Base-by-base conservation (phyloP, 2,888 invertebrate genomes). In the Gari tellinella region DNA sequence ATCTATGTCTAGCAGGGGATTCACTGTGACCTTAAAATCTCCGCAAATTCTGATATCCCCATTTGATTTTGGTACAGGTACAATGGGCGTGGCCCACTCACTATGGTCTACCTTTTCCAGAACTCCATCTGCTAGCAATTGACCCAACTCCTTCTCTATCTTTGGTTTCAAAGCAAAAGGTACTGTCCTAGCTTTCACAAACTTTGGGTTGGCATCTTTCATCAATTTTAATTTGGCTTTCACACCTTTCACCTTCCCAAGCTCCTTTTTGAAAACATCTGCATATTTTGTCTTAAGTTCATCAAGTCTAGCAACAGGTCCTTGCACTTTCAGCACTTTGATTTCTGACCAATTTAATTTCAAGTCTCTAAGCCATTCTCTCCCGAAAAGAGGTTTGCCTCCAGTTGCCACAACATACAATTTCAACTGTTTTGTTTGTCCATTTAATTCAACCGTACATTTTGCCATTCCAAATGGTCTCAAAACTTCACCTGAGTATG, bases 11-110 rank as follows among this genome's bases (percentile, higher is more conserved):
- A 90, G 45, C 19, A 76, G 70, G 5, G 77, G 84, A 56, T 86
- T 86, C 0, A 87, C 41, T 0, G 86, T 81, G 0, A 82, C 80
- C 17, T 83, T 83, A 55, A 77, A 86, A 52, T 88, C 86, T 2
- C 84, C 82, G 69, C 84, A 87, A 23, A 85, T 70, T 25, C 86
- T 26, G 19, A 80, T 52, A 19, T 62, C 41, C 10, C 76, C 73
- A 45, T 73, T 60, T 21, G 72, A 46, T 61, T 86, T 86, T 0
- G 72, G 52, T 14, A 86, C 80, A 23, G 80, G 74, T 1, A 60
- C 60, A 40, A 60, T 48, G 0, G 84, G 85, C 19, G 85, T 78
- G 2, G 80, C 82, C 83, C 80, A 86, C 0, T 82, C 61, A 68
- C 72, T 76, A 21, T 69, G 53, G 2, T 62, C 45, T 3, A 82